Base-by-base conservation (phyloP, 2,113 vertebrate species). In the Tupaia chinensis region DNA sequence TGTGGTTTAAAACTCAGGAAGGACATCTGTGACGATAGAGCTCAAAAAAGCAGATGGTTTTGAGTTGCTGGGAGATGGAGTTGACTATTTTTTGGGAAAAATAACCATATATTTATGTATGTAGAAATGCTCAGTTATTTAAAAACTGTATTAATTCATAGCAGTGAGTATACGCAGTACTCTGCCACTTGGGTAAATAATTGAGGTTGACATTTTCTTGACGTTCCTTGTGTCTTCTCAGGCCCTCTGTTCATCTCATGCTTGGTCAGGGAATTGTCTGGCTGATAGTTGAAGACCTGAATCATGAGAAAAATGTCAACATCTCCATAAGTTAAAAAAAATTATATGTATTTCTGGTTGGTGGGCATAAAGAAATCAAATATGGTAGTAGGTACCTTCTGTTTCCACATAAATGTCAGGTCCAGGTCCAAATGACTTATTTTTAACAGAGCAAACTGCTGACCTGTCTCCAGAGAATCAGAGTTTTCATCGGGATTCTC, bases 1-100 rank as follows among this genome's bases (percentile, higher is more conserved):
- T 7, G 88, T 97, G 96, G 97, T 96, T 97, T 95, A n/a, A 72
- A 72, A 91, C 81, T 96, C 89, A 97, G 98, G 97, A 96, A 97
- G 93, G 89, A 80, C 91, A 96, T 95, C 95, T 97, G 96, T 65
- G 86, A 79, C 23, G 58, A 60, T 9, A 87, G 70, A 95, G 63
- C 72, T 92, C 54, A 87, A 25, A 92, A 88, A 94, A 94, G 72
- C 96, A 95, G 96, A 85, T 88, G 93, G 86, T 63, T 94, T 70
- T 83, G 85, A 94, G 89, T 81, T 74, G 77, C 77, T 89, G 65
- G 69, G 86, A 95, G 69, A 70, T 69, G 1, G 17, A 91, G 63
- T 77, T 89, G 84, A 63, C 95, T 73, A 87, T 93, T 92, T 96
- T 66, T 66, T 84, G 73, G 83, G 61, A 34, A 85, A 89, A 93